Evolutionary conservation across 2,888 invertebrate species (phyloP), one percentile per base, ranked within the genome.

Genomic region (Hoplodrina ambigua): DNA sequence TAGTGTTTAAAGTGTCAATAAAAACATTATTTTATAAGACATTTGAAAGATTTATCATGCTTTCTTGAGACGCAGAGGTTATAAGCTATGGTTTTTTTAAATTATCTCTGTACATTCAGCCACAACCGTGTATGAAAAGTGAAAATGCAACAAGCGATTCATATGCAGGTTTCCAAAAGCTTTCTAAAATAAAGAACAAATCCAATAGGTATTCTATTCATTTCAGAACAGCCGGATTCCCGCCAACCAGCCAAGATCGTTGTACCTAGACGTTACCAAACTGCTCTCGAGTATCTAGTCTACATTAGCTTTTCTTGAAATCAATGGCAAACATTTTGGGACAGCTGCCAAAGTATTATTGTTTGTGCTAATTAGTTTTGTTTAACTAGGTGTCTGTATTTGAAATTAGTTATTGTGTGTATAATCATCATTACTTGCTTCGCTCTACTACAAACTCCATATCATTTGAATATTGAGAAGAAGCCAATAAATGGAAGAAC

Each of bases 251-350:
- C 55, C 17, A 75, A 60, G 41, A 65, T 19, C 15, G 25, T 61
- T 17, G 44, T 57, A 25, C 25, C 25, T 25, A 70, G 61, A 63
- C 55, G 63, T 73, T 63, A 69, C 56, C 44, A 68, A 67, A 76
- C 17, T n/a, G 57, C 49, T 44, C 44, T 57, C 53, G 13, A 74
- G 54, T 56, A 41, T 71, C 63, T 44, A 69, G 66, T 61, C 37
- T 54, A 55, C 46, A 69, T 75, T 53, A 61, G 57, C 59, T 72
- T 75, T 70, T 71, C 64, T 60, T 73, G 60, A 65, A 81, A 78
- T 78, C 69, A 82, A 78, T 81, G 67, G 61, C 61, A 60, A 73
- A 46, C 50, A 72, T 74, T 41, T 76, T 66, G 79, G 79, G 69
- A 65, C 54, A 60, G 19, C 62, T 76, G 74, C 81, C 77, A 80